Evolutionary conservation across 2,888 invertebrate genomes (phyloP).

Genomic region (Xylophagus ater): DNA sequence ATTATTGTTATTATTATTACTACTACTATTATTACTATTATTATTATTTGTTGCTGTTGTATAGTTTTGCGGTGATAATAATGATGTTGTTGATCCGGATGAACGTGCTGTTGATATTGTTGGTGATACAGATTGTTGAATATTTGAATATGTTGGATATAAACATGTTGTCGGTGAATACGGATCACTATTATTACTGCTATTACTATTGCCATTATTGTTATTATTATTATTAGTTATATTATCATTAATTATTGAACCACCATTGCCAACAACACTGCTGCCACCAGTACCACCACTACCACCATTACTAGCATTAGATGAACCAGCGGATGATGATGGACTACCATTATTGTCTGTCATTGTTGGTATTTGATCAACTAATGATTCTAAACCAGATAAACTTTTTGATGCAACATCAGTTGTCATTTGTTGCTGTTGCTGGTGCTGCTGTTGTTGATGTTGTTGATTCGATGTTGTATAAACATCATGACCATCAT

Average conservation of each 20-base stretch:
- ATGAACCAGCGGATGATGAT: constrained; percentile 11
- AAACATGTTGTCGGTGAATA: constrained; percentile 15
- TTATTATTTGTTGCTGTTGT: not conserved
- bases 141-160: constrained; percentile 12
- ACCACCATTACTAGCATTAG: not conserved
- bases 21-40: too few relatives aligned
- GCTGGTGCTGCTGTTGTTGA: constrained; percentile 4
- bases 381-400: constrained; percentile 77
- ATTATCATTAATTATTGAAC: not conserved
- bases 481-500: constrained; percentile 6
- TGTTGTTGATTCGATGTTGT: constrained; percentile 6
- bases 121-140: constrained; percentile 9
- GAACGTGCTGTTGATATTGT: constrained; percentile 15
- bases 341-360: constrained; percentile 51
- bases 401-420: constrained; percentile 78
- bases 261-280: not conserved
- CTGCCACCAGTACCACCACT: constrained; percentile 10
- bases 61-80: constrained; percentile 14
- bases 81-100: constrained; percentile 13
- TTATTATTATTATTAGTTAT: constrained; percentile 8
- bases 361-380: constrained; percentile 84
- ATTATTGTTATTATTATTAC: not conserved
- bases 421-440: constrained; percentile 17
- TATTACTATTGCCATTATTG: constrained; percentile 1
- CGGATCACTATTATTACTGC: constrained; percentile 15